Conservation (phyloP, 2,797 vertebrate genomes). For the Poecilia gillii region DNA sequence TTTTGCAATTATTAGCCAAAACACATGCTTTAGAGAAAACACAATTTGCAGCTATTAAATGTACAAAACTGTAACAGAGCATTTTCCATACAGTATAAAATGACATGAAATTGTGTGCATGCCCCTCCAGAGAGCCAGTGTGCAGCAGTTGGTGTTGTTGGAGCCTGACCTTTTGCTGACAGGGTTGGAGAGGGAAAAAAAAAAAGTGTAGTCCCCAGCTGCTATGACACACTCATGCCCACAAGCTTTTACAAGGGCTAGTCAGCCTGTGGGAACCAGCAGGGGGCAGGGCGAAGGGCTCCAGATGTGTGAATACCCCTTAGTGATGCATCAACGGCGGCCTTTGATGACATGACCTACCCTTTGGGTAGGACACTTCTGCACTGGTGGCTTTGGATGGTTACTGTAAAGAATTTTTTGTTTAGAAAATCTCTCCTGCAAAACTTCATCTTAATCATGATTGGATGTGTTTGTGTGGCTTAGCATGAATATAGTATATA, state of each 20-base stretch:
- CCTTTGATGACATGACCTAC: slow-evolving; percentile 76
- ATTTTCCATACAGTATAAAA: slow-evolving; percentile 14
- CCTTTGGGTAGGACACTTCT: slow-evolving; percentile 67
- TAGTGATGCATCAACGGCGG: slow-evolving; percentile 72
- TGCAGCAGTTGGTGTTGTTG: slow-evolving; percentile 44
- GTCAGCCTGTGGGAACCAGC: slow-evolving; percentile 67
- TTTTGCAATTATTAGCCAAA: slow-evolving; percentile 29
- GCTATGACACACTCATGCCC: slow-evolving; percentile 69
- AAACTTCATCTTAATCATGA: slow-evolving; percentile 4
- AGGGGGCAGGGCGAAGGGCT: slow-evolving; percentile 64
- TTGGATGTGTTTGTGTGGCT: slow-evolving; percentile 6
- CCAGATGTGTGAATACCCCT: slow-evolving; percentile 78
- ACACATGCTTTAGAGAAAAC: slow-evolving; percentile 20
- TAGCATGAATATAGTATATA: slow-evolving; percentile 10
- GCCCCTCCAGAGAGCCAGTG: slow-evolving; percentile 24
- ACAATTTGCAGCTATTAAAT: slow-evolving; percentile 18
- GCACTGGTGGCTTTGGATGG: slow-evolving; percentile 43
- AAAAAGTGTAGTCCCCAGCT: slow-evolving; percentile 72
- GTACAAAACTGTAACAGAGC: slow-evolving; percentile 7
- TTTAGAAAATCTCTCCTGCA: slow-evolving; percentile 2
- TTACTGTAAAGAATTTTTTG: slow-evolving; percentile 11
- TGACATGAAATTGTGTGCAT: slow-evolving; percentile 15
- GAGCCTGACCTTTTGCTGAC: slow-evolving; percentile 76
- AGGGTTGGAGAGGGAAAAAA: slow-evolving; percentile 63
- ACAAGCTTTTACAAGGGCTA: slow-evolving; percentile 66